Base-by-base conservation (phyloP, 1,140 invertebrate genomes). In the Charaxes varanes region DNA sequence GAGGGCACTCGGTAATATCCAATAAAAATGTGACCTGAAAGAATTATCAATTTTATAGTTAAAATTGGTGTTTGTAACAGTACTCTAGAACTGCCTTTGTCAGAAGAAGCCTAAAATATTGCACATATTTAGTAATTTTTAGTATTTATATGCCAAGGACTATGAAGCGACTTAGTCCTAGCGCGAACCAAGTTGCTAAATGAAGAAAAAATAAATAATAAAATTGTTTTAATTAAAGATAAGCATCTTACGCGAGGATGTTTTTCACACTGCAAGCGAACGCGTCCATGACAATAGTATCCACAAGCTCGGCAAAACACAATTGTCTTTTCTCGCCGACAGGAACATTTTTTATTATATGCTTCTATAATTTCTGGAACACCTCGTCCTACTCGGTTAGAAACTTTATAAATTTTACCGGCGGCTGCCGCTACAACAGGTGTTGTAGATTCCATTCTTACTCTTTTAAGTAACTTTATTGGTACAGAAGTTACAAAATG, bases 261-360 rank as follows among this genome's bases (percentile, higher is more conserved):
- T 15, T 52, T 49, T 16, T 60, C 47, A 40, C 78, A 82, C 32
- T 57, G 62, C 8, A 79, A 24, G 6, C 72, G 62, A 35, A 78
- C 71, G 4, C 78, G 65, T 17, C 74, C 74, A 37, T 76, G 54
- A 30, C 74, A 79, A 41, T 78, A 74, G 41, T 66, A 82, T 7
- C 78, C 78, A 41, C 78, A 82, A 11, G 71, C 50, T 24, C 74
- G 60, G 41, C 78, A 82, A 37, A 82, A 79, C 3, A 79, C 78
- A 7, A 72, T 71, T 0, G 64, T 66, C 48, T 78, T 82, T 1
- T 67, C 68, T 30, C 78, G 47, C 5, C 49, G 34, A 35, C 78
- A 82, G 5, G 65, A 65, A 60, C 78, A 82, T 54, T 59, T 71
- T 19, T 70, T 66, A 0, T 13, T 58, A 27, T 74, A 76, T 2